phyloP scores from a whole-genome alignment of 2,113 vertebrate species.

The Tapirus terrestris region DNA sequence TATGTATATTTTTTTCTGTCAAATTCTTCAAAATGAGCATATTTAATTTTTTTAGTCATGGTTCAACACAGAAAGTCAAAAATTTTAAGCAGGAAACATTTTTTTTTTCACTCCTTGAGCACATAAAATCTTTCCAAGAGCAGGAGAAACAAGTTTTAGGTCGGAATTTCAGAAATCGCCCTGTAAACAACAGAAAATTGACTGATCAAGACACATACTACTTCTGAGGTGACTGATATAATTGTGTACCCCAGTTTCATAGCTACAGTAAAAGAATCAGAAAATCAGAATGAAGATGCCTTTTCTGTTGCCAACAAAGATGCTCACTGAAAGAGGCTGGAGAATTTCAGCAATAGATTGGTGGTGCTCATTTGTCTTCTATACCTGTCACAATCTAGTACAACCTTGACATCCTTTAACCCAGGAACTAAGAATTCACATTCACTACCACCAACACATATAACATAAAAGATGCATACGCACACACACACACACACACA shows the following conservation, averaged over 20 bases:
- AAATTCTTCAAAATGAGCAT: neutral
- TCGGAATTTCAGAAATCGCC: neutral
- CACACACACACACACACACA: neutral
- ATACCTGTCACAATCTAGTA: neutral
- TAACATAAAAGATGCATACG: neutral
- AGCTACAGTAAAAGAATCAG: neutral
- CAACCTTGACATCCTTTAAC: neutral
- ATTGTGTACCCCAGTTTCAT: neutral
- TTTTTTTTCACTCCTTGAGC: neutral
- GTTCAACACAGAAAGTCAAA: neutral
- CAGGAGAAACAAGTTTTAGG: neutral
- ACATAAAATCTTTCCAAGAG: neutral
- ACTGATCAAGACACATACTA: neutral
- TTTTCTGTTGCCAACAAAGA: neutral
- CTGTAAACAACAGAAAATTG: neutral
- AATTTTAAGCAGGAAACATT: neutral
- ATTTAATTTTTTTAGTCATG: constrained; percentile 1
- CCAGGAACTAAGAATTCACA: neutral
- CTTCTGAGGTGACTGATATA: neutral
- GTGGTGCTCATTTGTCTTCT: neutral
- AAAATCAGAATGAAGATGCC: neutral
- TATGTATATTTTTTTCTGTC: neutral
- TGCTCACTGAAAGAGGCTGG: neutral
- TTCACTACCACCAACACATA: neutral
- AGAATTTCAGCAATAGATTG: neutral